phyloP scores from a whole-genome alignment of 2,113 vertebrate genomes.

The Pao palembangensis region DNA sequence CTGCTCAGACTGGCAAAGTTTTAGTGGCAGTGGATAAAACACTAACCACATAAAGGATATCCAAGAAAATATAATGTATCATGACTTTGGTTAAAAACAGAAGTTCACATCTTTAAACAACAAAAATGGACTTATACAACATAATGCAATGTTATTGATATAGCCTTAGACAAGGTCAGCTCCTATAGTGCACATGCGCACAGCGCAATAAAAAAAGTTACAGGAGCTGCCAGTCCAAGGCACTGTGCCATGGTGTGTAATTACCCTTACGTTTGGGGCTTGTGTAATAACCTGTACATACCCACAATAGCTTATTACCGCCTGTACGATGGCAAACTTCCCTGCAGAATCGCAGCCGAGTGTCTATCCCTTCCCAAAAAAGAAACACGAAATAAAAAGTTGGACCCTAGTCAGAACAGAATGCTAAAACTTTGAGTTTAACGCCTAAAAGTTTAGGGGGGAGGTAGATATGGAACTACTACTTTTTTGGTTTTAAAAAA shows the following conservation, averaged over 20 bases:
- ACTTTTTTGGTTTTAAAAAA: constrained; percentile 29
- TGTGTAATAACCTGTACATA: constrained; percentile 50
- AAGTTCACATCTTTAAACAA: constrained; percentile 49
- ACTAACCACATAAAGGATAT: constrained; percentile 26
- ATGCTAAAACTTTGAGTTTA: constrained; percentile 56
- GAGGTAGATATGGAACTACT: constrained; percentile 28
- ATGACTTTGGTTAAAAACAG: constrained; percentile 69
- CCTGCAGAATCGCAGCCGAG: constrained; percentile 70
- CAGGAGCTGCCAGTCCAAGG: constrained; percentile 62
- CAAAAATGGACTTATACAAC: constrained; percentile 60
- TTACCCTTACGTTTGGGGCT: constrained; percentile 62
- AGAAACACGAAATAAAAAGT: constrained; percentile 19
- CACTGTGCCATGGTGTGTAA: constrained; percentile 63
- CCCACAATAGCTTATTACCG: constrained; percentile 53
- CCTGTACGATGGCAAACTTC: constrained; percentile 54
- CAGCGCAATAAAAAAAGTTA: constrained; percentile 74
- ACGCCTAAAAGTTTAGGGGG: constrained; percentile 51
- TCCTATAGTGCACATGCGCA: constrained; percentile 79
- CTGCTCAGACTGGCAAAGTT: constrained; percentile 24
- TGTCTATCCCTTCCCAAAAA: constrained; percentile 51
- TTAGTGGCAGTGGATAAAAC: constrained; percentile 50
- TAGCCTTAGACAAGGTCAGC: constrained; percentile 52
- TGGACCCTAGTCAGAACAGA: constrained; percentile 25
- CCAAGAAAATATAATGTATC: constrained; percentile 32
- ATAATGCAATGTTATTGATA: constrained; percentile 64